A percentile compares a stretch with the other conserved stretches of the same genome.
These are phyloP conservation scores for Heliconius cydno DNA, from an alignment of 2,888 invertebrate species.

Conservation along the genomic window DNA sequence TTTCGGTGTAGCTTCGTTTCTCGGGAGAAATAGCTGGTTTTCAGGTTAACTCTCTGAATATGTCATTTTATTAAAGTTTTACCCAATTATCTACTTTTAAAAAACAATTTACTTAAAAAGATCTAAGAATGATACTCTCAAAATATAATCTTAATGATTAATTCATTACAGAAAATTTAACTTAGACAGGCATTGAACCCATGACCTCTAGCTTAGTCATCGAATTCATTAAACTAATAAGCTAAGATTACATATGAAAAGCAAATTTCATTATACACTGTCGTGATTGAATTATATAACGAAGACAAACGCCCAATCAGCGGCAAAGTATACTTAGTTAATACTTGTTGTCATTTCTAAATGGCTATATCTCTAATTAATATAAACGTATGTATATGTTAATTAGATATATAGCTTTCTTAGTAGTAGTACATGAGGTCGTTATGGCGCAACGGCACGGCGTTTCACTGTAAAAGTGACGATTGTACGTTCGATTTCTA, in stretches of 20 bases:
- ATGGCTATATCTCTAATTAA: conserved; percentile 4
- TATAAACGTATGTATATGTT: background rate
- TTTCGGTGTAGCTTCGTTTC: too few species aligned
- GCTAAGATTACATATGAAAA: background rate
- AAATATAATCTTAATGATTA: too few species aligned
- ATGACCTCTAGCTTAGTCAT: background rate
- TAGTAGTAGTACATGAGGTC: too few species aligned
- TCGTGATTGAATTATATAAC: conserved; percentile 24
- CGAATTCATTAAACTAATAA: background rate
- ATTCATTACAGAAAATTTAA: too few species aligned
- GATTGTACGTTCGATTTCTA: background rate
- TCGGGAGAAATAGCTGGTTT: too few species aligned
- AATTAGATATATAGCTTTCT: too few species aligned
- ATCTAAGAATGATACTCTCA: too few species aligned
- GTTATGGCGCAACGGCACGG: background rate
- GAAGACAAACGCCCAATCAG: conserved; percentile 30
- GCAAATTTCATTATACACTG: background rate
- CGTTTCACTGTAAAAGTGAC: background rate
- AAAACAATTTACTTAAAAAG: too few species aligned
- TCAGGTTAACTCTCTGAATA: too few species aligned
- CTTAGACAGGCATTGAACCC: background rate
- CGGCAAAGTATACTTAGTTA: conserved; percentile 20
- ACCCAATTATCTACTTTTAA: too few species aligned
- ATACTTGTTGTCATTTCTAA: conserved; percentile 31
- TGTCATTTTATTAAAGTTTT: too few species aligned